Percentiles rank a stretch among this genome's conserved stretches.
phyloP scores from a whole-genome alignment of 2,797 vertebrate species.

The Eleutherodactylus coqui region DNA sequence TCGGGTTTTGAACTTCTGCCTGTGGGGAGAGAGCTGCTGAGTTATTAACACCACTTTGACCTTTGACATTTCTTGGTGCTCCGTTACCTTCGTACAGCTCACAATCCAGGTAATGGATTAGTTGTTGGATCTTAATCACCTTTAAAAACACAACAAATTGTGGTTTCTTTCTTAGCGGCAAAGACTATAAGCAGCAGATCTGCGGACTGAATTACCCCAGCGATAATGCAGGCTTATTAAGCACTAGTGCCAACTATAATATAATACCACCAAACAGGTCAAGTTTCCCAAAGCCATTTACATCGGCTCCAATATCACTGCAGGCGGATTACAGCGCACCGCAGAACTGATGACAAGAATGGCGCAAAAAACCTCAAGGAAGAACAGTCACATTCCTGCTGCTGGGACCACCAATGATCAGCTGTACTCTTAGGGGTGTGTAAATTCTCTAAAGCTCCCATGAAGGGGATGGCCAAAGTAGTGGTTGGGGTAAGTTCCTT shows the following conservation, averaged over 20 bases:
- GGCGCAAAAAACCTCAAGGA: no score
- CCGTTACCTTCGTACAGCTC: not conserved
- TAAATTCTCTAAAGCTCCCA: no score
- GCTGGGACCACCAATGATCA: no score
- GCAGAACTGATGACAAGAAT: not conserved
- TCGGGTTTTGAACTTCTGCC: no score
- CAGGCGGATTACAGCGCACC: not conserved
- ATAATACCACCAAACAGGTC: not conserved
- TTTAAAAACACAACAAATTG: not conserved
- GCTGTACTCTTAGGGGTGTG: no score
- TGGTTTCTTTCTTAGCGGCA: not conserved
- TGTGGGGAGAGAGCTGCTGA: no score
- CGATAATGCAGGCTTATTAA: slow-evolving; percentile 3
- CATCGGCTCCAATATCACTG: not conserved
- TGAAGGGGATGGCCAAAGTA: no score
- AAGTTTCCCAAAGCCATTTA: not conserved
- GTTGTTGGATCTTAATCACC: not conserved
- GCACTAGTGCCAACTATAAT: not conserved
- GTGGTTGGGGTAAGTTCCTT: no score
- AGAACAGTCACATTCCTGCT: no score
- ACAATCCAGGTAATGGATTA: not conserved
- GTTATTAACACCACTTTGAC: no score
- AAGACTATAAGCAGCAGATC: not conserved
- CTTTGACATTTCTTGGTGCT: no score
- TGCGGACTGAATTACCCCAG: not conserved